Base-by-base conservation (phyloP, 2,888 invertebrate species). In the Rhamphomyia laevipes region DNA sequence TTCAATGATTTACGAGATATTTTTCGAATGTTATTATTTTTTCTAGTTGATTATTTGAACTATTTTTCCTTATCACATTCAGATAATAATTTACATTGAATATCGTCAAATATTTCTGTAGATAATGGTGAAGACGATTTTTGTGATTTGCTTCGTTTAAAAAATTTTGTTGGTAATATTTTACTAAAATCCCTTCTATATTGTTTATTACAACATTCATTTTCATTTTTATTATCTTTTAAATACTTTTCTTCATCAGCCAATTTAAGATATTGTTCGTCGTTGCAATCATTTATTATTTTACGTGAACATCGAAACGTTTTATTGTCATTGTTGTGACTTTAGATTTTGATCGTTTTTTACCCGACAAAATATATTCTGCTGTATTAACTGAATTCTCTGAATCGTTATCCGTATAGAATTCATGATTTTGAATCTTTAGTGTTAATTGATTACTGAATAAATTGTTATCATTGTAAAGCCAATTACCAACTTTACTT, bases 351-450 rank as follows among this genome's bases (percentile, higher is more conserved):
- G 31, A 46, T 4, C 38, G 43, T 18, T 54, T 54, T 16, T 46
- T 31, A 47, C 52, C 52, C n/a, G 54, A 52, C n/a, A 51, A 44
- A 44, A 54, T 54, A 49, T 54, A 54, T 46, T 51, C 49, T 2
- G 50, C 54, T 6, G 54, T 54, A 23, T 52, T 49, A 3, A 54
- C 52, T 11, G 51, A 48, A 16, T 47, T 31, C 6, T 23, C 15
- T 9, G 48, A 52, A 2, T 44, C 44, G n/a, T 43, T 23, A 21
- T 48, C 48, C 1, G 45, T 40, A 18, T 16, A 16, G 11, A 16
- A 2, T 17, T 37, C 37, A 2, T 40, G 18, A 40, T 38, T 38
- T 11, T 18, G 12, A 5, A n/a, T 35, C 6, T n/a, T n/a, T 6
- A 27, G 23, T 2, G 23, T 4, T 27, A 6, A 27, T 27, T 27